Base-by-base conservation (phyloP, 2,888 invertebrate species). In the Eupithecia dodoneata region DNA sequence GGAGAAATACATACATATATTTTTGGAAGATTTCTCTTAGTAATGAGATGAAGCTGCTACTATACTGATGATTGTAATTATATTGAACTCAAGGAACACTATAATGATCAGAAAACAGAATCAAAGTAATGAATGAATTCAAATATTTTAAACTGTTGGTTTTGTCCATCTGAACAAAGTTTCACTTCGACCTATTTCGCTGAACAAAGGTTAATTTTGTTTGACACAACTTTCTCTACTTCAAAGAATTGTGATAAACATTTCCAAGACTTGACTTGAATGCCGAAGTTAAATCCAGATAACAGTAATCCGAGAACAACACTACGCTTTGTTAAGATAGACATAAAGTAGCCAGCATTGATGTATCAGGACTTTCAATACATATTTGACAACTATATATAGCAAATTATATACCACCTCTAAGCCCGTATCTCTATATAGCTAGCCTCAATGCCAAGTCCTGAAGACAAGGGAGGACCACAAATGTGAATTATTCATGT, bases 401-500 rank as follows among this genome's bases (percentile, higher is more conserved):
- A 70, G 12, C 47, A n/a, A n/a, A 45, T 47, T 30, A 70, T 30
- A 49, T 55, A 15, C 52, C 52, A 71, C 71, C 71, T 41, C 12
- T 42, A 71, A 52, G 55, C 59, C 67, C 66, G 74, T 73, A 76
- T 78, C 73, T 76, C 70, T 71, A 79, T 71, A 76, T 77, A 76
- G 77, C 73, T 77, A 76, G 77, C 73, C 66, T 79, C 77, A 76
- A 79, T 83, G 83, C 79, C 81, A 82, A 83, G 86, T 82, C 52
- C 70, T 79, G 83, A 85, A 85, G 86, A 82, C 86, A 83, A 83
- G 85, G 87, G 88, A 90, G 88, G 89, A 12, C 85, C 84, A 85
- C 82, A 82, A 83, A 83, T 81, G 85, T 93, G 91, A 92, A 93
- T 93, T 89, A 93, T 94, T 92, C 90, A 93, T 93, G 87, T 83